Conservation (phyloP, 2,888 invertebrate species). For the Cancer borealis region DNA sequence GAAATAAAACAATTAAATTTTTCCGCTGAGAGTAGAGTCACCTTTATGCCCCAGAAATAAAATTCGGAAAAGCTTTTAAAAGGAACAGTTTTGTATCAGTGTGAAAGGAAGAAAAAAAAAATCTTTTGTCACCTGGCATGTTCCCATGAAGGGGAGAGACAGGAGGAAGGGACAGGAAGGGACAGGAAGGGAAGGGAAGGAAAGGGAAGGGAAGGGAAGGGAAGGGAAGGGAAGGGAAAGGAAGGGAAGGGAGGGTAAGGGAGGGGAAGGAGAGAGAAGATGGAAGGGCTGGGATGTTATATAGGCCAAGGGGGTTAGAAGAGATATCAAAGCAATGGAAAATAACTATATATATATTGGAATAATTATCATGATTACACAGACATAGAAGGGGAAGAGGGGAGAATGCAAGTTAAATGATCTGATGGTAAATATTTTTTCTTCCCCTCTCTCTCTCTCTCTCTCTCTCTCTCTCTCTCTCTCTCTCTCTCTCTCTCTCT, state of each 20-base stretch:
- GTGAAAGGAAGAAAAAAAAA: not conserved
- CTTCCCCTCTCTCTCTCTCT: not conserved
- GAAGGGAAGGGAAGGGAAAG: not conserved
- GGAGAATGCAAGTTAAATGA: not conserved
- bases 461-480: constrained; percentile 38
- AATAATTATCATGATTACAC: constrained; percentile 33
- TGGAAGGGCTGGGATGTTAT: not conserved
- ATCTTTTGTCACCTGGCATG: constrained; percentile 36
- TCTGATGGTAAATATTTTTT: not conserved
- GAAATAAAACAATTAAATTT: not conserved
- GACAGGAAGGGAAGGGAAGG: not conserved
- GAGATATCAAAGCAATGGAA: not conserved
- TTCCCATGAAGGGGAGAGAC: constrained; percentile 36
- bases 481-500: constrained; percentile 40
- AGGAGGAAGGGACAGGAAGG: not conserved
- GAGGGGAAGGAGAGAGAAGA: not conserved
- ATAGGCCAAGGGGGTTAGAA: not conserved
- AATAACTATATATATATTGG: not conserved
- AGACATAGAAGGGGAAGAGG: not conserved
- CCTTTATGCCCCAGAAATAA: constrained; percentile 12
- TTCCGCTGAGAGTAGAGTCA: not conserved
- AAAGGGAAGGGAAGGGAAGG: not conserved
- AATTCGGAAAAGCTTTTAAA: constrained; percentile 57
- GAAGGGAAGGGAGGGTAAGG: not conserved
- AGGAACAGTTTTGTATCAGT: constrained; percentile 54